Percentiles rank a stretch among this genome's conserved stretches.
phyloP scores from a whole-genome alignment of 2,888 invertebrate genomes.

The Prosapia bicincta region DNA sequence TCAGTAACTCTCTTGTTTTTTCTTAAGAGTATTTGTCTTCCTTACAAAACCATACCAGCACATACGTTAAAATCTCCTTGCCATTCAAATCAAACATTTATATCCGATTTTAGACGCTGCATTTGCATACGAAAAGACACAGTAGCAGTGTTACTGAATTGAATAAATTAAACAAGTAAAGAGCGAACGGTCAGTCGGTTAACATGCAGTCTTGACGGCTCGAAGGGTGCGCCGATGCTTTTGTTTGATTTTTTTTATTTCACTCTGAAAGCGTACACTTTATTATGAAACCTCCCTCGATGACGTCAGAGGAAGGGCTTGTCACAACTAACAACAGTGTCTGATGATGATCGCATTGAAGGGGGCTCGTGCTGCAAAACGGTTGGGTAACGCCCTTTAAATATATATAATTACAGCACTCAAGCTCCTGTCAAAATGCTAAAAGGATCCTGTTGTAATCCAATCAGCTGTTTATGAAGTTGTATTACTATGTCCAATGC shows the following conservation, averaged over 20 bases:
- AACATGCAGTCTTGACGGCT: background rate
- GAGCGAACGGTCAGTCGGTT: background rate
- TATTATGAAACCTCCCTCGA: background rate
- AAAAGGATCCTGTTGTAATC: background rate
- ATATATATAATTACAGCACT: background rate
- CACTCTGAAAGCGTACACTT: background rate
- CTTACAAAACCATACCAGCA: no score
- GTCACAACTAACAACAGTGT: conserved; percentile 2
- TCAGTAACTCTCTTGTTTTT: no score
- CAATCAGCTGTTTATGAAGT: background rate
- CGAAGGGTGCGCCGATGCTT: background rate
- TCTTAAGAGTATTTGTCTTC: no score
- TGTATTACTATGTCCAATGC: background rate
- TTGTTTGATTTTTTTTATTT: background rate
- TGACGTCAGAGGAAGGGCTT: background rate
- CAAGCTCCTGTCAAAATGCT: background rate
- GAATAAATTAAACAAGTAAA: background rate
- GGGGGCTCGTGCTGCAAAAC: background rate
- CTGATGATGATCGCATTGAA: background rate
- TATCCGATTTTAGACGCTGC: background rate
- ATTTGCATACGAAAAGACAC: background rate
- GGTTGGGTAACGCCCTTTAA: background rate
- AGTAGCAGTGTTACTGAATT: background rate
- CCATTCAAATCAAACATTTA: background rate
- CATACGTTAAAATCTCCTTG: background rate